These are phyloP conservation scores for Calameuta idolon DNA, from an alignment of 2,888 invertebrate species.

Conservation along the genomic window DNA sequence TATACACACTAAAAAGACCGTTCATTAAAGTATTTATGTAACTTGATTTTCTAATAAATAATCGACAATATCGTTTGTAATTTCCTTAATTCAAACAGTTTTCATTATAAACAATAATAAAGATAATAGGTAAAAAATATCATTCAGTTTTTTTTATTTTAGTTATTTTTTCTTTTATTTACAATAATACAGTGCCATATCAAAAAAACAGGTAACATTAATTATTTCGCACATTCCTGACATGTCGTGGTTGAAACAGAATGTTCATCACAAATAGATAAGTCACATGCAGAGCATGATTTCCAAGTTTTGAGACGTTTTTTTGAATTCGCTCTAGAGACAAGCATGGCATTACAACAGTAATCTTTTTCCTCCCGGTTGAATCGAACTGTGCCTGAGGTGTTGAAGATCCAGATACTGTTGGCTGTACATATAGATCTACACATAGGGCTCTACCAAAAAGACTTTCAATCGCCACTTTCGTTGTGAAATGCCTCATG, in stretches of 20 bases:
- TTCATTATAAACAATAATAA: conserved; percentile 23
- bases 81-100: conserved; percentile 24
- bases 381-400: conserved; percentile 27
- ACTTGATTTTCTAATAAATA: no score
- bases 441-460: conserved; percentile 22
- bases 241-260: conserved; percentile 26
- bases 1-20: no score
- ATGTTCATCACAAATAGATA: conserved; percentile 7
- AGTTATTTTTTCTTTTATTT: conserved; percentile 13
- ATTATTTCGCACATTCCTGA: conserved; percentile 23
- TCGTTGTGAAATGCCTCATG: conserved; percentile 28
- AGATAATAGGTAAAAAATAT: conserved; percentile 17
- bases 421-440: conserved; percentile 26
- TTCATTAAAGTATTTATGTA: no score
- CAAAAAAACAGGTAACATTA: conserved; percentile 18
- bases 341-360: conserved; percentile 26
- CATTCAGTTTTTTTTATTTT: conserved; percentile 11
- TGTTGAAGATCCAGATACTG: conserved; percentile 24
- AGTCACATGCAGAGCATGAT: conserved; percentile 22
- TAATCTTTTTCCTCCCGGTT: conserved; percentile 27
- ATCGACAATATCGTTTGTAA: conserved; percentile 19
- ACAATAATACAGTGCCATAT: conserved; percentile 19
- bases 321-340: conserved; percentile 25
- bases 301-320: conserved; percentile 25
- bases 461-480: conserved; percentile 27